Base-by-base conservation (phyloP, 2,797 vertebrate species). In the Jordanella pulchra region DNA sequence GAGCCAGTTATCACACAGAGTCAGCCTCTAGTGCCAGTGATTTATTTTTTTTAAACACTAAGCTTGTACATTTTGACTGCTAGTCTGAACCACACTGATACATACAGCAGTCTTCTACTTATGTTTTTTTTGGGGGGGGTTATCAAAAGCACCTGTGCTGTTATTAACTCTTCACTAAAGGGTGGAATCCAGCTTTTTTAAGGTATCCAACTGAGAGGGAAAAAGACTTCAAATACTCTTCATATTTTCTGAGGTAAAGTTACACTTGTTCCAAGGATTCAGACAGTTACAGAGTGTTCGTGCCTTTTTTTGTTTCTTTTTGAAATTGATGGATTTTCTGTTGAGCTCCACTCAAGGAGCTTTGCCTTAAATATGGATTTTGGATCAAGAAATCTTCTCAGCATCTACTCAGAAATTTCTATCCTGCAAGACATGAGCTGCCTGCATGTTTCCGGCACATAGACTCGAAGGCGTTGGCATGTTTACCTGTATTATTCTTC, bases 351-450 rank as follows among this genome's bases (percentile, higher is more conserved):
- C 58, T 70, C 50, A 72, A 95, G 95, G 94, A 96, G 94, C 93
- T 85, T 96, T 97, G 97, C 97, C 97, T 99, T 98, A 97, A 97
- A 95, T 93, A 94, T 87, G 92, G 85, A 87, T 91, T 87, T 86
- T 79, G 89, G 81, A 92, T 84, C 69, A 65, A 83, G 84, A 76
- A 77, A 69, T 83, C 83, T 70, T 78, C 72, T 79, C 73, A 70
- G 64, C 50, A 27, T 44, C 50, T 73, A 80, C 77, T 78, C 51
- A 69, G 69, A 80, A 67, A 67, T 82, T 85, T 88, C 47, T 77
- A 6, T 72, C 71, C 58, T 73, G 78, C 71, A 65, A 87, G 77
- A 85, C 78, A 72, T 84, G 75, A 71, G 27, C 75, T 82, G 90
- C 83, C 87, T 86, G 86, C 87, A 89, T 86, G 87, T 86, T 89